Conservation (phyloP, 2,113 vertebrate species). For the Cyanoliseus patagonus region DNA sequence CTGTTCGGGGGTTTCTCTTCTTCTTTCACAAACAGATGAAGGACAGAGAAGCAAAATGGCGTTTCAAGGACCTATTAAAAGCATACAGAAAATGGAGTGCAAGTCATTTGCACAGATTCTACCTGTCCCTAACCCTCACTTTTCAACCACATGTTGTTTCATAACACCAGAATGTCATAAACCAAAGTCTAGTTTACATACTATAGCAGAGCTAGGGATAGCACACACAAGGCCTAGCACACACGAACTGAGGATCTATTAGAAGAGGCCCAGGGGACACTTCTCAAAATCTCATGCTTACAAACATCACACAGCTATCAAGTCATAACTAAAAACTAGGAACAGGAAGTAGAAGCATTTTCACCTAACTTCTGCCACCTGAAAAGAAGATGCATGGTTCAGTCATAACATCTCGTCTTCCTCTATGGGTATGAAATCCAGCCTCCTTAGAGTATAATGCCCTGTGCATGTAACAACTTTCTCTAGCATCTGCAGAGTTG, state of each 20-base stretch:
- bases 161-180: background rate
- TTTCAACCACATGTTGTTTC: background rate
- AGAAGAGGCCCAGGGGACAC: background rate
- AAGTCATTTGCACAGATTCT: background rate
- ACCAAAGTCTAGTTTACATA: background rate
- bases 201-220: background rate
- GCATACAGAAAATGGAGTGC: background rate
- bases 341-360: background rate
- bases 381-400: background rate
- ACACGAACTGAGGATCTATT: background rate
- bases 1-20: background rate
- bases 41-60: background rate
- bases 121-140: background rate
- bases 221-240: background rate
- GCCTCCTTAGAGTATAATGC: background rate
- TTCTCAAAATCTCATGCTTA: background rate
- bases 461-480: background rate
- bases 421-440: background rate
- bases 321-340: background rate
- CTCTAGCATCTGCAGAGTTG: background rate
- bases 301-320: background rate
- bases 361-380: background rate
- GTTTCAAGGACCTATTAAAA: background rate
- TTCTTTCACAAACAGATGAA: background rate
- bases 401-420: background rate